A percentile compares a stretch with the other conserved stretches of the same genome.
Conservation (phyloP, 2,888 invertebrate genomes). For the Sepioteuthis lessoniana region DNA sequence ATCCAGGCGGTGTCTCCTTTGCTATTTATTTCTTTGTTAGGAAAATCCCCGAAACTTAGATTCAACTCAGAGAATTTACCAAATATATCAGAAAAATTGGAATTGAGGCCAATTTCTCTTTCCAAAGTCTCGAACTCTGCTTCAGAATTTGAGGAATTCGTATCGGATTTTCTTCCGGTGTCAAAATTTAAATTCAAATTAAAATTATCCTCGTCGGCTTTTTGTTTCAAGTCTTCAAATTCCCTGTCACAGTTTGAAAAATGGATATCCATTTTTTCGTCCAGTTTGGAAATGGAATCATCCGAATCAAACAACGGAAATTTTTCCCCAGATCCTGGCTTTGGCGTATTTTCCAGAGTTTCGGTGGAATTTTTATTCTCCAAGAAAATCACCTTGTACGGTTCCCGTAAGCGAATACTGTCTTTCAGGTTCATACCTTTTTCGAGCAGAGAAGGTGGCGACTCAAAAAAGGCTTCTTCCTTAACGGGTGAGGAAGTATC, state of each 20-base stretch:
- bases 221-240: slow-evolving; percentile 16
- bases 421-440: neutral
- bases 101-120: neutral
- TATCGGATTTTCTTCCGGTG: too few relatives aligned
- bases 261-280: slow-evolving; percentile 36
- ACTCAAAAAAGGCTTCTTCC: neutral
- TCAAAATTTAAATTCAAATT: neutral
- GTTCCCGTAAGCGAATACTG: neutral
- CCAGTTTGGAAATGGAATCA: slow-evolving; percentile 2
- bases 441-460: neutral
- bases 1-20: fast-evolving
- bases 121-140: neutral
- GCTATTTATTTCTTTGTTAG: neutral
- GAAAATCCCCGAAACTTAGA: neutral
- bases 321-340: neutral
- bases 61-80: neutral
- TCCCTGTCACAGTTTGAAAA: slow-evolving; percentile 36
- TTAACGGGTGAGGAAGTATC: too few relatives aligned
- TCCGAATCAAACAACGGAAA: neutral
- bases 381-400: neutral
- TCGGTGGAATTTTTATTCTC: neutral
- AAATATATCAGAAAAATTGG: slow-evolving; percentile 25
- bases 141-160: neutral
- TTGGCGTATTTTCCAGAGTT: neutral
- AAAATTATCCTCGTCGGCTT: neutral